phyloP scores from a whole-genome alignment of 2,888 invertebrate genomes.

The Tricholauxania praeusta region DNA sequence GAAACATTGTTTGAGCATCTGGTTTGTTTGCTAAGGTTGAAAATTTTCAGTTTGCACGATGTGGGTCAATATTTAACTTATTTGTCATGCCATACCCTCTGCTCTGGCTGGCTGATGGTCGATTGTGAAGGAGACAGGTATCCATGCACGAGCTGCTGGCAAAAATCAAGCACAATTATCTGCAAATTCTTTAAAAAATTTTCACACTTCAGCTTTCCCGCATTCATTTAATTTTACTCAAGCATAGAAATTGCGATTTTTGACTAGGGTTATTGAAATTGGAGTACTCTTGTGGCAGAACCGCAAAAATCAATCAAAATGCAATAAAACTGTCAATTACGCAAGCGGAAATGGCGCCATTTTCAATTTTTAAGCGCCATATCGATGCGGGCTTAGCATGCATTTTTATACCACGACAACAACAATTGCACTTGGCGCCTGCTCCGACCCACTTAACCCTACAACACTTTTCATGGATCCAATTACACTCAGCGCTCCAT shows the following conservation, averaged over 20 bases:
- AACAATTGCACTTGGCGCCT: too few relatives aligned
- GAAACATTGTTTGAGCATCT: not conserved
- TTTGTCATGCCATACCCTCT: conserved; percentile 2
- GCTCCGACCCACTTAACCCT: too few relatives aligned
- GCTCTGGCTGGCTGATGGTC: not conserved
- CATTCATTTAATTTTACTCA: not conserved
- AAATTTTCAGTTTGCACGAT: not conserved
- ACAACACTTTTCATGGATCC: conserved; percentile 8
- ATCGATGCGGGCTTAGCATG: not conserved
- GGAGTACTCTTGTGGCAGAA: conserved; percentile 36
- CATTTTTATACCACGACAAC: not conserved
- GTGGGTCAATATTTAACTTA: conserved; percentile 18
- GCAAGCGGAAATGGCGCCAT: conserved; percentile 19
- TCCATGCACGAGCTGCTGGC: too few relatives aligned
- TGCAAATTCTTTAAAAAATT: not conserved
- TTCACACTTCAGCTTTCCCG: not conserved
- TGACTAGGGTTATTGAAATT: conserved; percentile 15
- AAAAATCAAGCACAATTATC: too few relatives aligned
- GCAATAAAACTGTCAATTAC: conserved; percentile 49
- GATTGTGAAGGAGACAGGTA: not conserved
- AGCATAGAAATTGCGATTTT: conserved; percentile 21
- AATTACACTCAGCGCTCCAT: conserved; percentile 28
- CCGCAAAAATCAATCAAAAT: conserved; percentile 52
- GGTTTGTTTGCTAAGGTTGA: not conserved
- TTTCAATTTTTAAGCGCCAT: conserved; percentile 9